Conservation (phyloP, 1,140 invertebrate species). For the Stenopsyche tienmushanensis region DNA sequence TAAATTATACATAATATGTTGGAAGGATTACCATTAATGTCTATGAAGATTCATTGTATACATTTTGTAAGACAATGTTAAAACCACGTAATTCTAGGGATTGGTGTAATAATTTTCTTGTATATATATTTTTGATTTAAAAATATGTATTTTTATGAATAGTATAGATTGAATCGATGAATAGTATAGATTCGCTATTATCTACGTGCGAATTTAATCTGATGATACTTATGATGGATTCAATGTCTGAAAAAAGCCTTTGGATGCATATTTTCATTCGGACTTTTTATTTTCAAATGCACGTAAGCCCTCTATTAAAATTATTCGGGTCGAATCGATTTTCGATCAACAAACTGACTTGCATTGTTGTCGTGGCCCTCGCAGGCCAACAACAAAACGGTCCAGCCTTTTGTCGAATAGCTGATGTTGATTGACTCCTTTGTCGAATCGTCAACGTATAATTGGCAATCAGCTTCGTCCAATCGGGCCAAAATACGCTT, state of each 20-base stretch:
- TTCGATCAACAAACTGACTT: neutral
- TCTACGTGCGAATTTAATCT: too few relatives aligned
- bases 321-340: conserved; percentile 9
- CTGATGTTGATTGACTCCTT: conserved; percentile 1
- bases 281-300: neutral
- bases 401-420: neutral
- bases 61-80: too few relatives aligned
- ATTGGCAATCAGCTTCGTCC: neutral
- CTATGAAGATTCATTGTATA: too few relatives aligned
- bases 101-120: too few relatives aligned
- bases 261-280: neutral
- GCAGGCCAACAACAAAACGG: conserved; percentile 3
- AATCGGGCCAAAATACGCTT: neutral
- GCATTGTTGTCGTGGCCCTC: neutral
- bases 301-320: neutral
- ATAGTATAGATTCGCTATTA: too few relatives aligned
- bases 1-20: too few relatives aligned
- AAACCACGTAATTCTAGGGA: too few relatives aligned
- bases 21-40: too few relatives aligned
- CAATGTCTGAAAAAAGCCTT: neutral
- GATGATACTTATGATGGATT: too few relatives aligned
- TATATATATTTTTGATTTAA: too few relatives aligned
- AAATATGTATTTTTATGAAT: too few relatives aligned
- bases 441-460: neutral
- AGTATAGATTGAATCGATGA: too few relatives aligned